phyloP scores from a whole-genome alignment of 2,797 vertebrate genomes.

The Chaenodraco wilsoni region DNA sequence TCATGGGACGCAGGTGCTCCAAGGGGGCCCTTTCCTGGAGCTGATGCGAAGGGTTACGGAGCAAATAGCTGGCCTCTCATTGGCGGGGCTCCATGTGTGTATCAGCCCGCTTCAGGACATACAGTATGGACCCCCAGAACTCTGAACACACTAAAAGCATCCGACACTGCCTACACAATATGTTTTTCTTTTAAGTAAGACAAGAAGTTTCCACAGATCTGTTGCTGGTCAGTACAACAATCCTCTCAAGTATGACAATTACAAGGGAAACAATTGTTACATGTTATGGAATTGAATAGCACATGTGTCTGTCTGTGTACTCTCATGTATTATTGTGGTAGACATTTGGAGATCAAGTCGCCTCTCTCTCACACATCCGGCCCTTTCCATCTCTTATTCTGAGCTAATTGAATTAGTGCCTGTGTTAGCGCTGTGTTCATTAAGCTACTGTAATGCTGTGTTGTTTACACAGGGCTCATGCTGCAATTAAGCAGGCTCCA shows the following conservation, averaged over 20 bases:
- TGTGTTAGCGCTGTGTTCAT: slow-evolving; percentile 75
- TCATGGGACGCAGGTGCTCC: slow-evolving; percentile 56
- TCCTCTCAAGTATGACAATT: background rate
- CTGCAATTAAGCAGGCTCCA: slow-evolving; percentile 69
- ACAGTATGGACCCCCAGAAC: slow-evolving; percentile 15
- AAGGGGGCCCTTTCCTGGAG: slow-evolving; percentile 43
- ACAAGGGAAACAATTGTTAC: background rate
- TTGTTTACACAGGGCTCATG: slow-evolving; percentile 72
- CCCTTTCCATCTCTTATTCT: slow-evolving; percentile 64
- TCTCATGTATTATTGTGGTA: slow-evolving; percentile 20
- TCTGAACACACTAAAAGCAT: slow-evolving; percentile 18
- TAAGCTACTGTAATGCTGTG: slow-evolving; percentile 70
- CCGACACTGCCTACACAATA: slow-evolving; percentile 7
- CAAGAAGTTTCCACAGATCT: background rate
- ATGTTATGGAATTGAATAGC: background rate
- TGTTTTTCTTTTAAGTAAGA: too few species aligned
- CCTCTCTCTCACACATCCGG: slow-evolving; percentile 50
- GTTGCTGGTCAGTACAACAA: background rate
- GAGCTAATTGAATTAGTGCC: slow-evolving; percentile 77
- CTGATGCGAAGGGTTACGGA: slow-evolving; percentile 41
- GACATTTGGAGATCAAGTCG: slow-evolving; percentile 47
- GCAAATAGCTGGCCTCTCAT: slow-evolving; percentile 47
- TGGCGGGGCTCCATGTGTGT: slow-evolving; percentile 36
- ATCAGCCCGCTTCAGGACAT: slow-evolving; percentile 36
- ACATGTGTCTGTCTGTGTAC: background rate